phyloP scores from a whole-genome alignment of 2,888 invertebrate genomes.

The Andrena haemorrhoa region DNA sequence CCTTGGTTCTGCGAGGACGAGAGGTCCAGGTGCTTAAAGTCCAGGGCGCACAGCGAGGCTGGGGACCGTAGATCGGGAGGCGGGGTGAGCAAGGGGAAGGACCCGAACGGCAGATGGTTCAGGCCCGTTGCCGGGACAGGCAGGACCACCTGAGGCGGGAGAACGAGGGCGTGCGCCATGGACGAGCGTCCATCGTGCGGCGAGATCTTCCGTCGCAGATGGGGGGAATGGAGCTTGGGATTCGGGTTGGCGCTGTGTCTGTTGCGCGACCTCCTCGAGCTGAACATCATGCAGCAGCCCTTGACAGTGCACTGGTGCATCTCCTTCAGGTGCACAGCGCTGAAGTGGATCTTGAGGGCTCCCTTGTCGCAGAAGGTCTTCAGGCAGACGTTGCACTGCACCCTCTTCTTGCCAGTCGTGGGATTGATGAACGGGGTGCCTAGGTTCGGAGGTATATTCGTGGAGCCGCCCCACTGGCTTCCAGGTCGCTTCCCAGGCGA shows the following conservation, averaged over 20 bases:
- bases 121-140: conserved; percentile 88
- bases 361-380: conserved; percentile 99
- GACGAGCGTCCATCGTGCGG: conserved; percentile 97
- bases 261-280: conserved; percentile 97
- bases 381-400: conserved; percentile 98
- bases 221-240: conserved; percentile 98
- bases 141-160: conserved; percentile 90
- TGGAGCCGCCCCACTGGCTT: conserved; percentile 87
- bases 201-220: conserved; percentile 96
- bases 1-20: conserved; percentile 84
- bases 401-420: conserved; percentile 97
- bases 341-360: conserved; percentile 99
- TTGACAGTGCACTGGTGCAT: conserved; percentile 99
- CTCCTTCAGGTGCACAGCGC: conserved; percentile 98
- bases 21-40: conserved; percentile 89
- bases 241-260: conserved; percentile 99
- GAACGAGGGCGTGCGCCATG: conserved; percentile 92
- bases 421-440: conserved; percentile 97
- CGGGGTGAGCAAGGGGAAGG: conserved; percentile 91
- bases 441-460: conserved; percentile 91
- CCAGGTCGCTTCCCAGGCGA: conserved; percentile 93
- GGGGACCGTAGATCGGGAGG: conserved; percentile 89
- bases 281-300: conserved; percentile 99
- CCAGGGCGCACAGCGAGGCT: conserved; percentile 86
- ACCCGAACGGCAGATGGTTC: conserved; percentile 91